Evolutionary conservation across 2,113 vertebrate species (phyloP).

Genomic region (Serilophus lunatus): DNA sequence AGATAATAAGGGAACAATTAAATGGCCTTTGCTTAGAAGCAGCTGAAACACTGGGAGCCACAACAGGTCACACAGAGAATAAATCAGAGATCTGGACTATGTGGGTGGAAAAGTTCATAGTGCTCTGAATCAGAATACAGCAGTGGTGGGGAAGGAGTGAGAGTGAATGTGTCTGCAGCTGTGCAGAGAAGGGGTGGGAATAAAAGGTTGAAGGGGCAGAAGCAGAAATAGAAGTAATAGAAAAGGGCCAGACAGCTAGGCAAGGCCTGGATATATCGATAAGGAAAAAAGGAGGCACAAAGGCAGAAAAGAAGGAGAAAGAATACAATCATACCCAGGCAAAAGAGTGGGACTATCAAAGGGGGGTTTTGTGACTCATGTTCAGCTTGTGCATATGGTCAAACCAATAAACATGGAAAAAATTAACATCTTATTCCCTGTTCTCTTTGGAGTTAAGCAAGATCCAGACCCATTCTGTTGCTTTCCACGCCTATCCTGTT

Average conservation of each 20-base stretch:
- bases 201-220: neutral
- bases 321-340: rapidly evolving
- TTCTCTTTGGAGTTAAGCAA: neutral
- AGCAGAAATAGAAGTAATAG: neutral
- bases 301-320: neutral
- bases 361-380: neutral
- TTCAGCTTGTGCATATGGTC: neutral
- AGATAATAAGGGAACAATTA: neutral
- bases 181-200: neutral
- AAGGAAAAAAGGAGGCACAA: neutral
- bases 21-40: neutral
- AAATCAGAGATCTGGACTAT: neutral
- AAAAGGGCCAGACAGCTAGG: neutral
- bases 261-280: neutral
- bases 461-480: rapidly evolving
- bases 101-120: neutral
- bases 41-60: neutral
- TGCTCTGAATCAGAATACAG: neutral
- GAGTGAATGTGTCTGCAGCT: neutral
- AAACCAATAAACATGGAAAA: neutral
- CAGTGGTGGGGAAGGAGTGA: neutral
- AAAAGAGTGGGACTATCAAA: neutral
- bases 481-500: neutral
- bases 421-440: neutral
- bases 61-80: neutral